Evolutionary conservation across 2,113 vertebrate species (phyloP).

Genomic region (Melanotaenia duboulayi): DNA sequence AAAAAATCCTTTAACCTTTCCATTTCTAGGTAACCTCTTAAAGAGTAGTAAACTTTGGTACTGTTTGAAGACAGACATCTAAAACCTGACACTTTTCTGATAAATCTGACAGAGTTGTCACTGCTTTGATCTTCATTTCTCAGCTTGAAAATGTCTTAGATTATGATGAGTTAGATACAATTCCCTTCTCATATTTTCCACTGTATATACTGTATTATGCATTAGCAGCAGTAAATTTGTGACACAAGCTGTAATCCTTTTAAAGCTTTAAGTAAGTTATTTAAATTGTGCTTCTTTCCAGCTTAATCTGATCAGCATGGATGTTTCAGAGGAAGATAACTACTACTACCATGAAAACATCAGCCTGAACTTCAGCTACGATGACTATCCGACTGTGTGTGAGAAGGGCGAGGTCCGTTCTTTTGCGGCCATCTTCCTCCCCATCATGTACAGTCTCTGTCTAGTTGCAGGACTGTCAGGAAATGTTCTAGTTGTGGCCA

Average conservation of each 20-base stretch:
- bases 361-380: conserved; percentile 84
- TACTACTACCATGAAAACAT: conserved; percentile 78
- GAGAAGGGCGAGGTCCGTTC: conserved; percentile 88
- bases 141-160: too few species aligned
- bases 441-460: conserved; percentile 84
- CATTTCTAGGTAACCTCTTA: too few species aligned
- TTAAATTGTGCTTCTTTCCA: conserved; percentile 15
- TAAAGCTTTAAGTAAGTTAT: background rate
- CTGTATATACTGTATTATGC: too few species aligned
- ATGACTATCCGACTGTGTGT: conserved; percentile 85
- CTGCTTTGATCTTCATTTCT: too few species aligned
- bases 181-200: too few species aligned
- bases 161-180: too few species aligned
- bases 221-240: too few species aligned
- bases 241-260: background rate
- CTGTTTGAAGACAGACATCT: too few species aligned
- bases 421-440: conserved; percentile 88
- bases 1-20: too few species aligned
- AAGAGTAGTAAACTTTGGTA: too few species aligned
- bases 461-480: conserved; percentile 88
- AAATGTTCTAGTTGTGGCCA: conserved; percentile 86
- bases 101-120: too few species aligned
- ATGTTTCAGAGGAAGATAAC: conserved; percentile 71
- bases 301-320: conserved; percentile 62
- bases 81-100: too few species aligned